Base-by-base conservation (phyloP, 2,888 invertebrate genomes). In the Andricus curvator region DNA sequence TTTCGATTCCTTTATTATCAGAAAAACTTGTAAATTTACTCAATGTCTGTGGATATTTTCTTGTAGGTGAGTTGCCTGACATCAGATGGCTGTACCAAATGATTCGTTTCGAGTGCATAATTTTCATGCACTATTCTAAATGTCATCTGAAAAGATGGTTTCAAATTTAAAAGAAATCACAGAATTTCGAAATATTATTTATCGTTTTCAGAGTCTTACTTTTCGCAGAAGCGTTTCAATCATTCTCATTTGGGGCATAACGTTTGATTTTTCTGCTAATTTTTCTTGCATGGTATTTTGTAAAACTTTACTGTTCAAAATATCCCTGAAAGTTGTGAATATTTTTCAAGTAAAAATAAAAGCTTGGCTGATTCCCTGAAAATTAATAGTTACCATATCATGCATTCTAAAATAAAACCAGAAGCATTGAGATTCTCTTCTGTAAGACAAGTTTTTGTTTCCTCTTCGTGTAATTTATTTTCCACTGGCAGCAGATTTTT, bases 241-340 rank as follows among this genome's bases (percentile, higher is more conserved):
- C 51, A 86, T 79, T 41, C 79, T 80, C 41, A 81, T 80, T 1
- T 88, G 87, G 1, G 86, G 84, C 9, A 78, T 83, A 64, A 85
- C 81, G 22, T 87, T 84, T 25, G 83, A 88, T 84, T 87, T 87
- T n/a, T 79, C 81, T 74, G 81, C 79, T 60, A 87, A 70, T 70
- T 62, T 78, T 51, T 88, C 81, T 79, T 83, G 67, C 15, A 88
- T 48, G 9, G 77, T 68, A 20, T 87, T 80, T 22, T 85, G 80
- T 81, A 93, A 92, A 29, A 84, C 56, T 41, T 88, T 85, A 78
- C 90, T 90, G 48, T 91, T 91, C 20, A 93, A 56, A 29, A 92
- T 91, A 79, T 93, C 91, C 86, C 93, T 94, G 78, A 37, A 56
- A 74, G 4, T 20, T 51, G 1, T 20, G 33, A 51, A n/a, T 70